phyloP scores from a whole-genome alignment of 2,113 vertebrate genomes.

The Jaculus jaculus region DNA sequence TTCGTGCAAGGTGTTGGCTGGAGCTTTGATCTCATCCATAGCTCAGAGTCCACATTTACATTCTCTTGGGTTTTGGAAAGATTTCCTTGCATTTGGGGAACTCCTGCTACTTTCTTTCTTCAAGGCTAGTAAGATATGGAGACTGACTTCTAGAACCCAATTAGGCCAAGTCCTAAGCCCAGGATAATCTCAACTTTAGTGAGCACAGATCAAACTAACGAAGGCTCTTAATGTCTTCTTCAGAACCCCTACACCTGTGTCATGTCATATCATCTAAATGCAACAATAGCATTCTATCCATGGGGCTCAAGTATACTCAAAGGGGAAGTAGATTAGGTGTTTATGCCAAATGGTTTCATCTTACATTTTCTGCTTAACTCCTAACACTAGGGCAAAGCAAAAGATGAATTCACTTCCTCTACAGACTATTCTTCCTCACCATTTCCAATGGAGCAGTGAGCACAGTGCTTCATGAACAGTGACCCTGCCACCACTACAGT shows the following conservation, averaged over 20 bases:
- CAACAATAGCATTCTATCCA: neutral
- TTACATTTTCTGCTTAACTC: neutral
- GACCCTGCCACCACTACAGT: neutral
- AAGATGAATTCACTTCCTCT: neutral
- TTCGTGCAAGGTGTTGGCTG: neutral
- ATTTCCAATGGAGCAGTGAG: neutral
- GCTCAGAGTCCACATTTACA: neutral
- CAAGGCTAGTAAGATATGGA: neutral
- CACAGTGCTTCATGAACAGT: neutral
- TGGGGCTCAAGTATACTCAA: neutral
- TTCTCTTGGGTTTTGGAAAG: neutral
- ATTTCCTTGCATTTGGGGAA: neutral
- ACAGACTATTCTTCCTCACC: neutral
- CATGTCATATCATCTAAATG: neutral
- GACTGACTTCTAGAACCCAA: neutral
- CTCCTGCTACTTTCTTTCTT: neutral
- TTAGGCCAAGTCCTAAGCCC: neutral
- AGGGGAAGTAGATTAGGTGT: neutral
- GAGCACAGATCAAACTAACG: conserved; percentile 10
- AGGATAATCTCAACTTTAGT: neutral
- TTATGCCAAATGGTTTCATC: too few species aligned
- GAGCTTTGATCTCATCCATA: neutral
- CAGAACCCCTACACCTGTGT: neutral
- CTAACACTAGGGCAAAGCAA: neutral
- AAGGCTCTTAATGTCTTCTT: neutral